Percentiles rank a stretch among this genome's conserved stretches.
Evolutionary conservation across 2,888 invertebrate genomes (phyloP).

Genomic region (Phengaris arion): DNA sequence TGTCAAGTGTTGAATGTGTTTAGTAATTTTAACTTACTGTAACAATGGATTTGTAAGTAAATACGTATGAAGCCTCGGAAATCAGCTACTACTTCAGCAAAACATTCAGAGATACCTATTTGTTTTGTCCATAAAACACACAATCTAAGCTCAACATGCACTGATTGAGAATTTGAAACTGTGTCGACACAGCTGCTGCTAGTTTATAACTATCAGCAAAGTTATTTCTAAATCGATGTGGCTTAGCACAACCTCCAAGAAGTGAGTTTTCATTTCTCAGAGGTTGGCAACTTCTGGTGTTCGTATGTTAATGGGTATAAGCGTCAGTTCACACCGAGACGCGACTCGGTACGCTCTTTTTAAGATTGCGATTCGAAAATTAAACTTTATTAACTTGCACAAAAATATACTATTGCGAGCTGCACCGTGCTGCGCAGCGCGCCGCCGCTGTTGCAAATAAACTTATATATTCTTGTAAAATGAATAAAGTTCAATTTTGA

Average conservation of each 20-base stretch:
- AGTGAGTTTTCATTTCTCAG: conserved; percentile 8
- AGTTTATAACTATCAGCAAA: conserved; percentile 8
- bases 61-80: neutral
- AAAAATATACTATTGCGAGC: no score
- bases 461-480: no score
- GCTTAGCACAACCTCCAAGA: neutral
- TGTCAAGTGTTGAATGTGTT: no score
- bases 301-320: neutral
- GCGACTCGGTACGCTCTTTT: no score
- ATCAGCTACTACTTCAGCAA: neutral
- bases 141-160: neutral
- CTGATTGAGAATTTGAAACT: neutral
- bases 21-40: no score
- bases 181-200: neutral
- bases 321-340: no score
- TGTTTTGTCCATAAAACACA: neutral
- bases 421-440: no score
- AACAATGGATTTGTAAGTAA: neutral
- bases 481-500: no score
- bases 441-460: no score
- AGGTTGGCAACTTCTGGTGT: conserved; percentile 9
- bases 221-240: conserved; percentile 8
- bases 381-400: no score
- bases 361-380: no score
- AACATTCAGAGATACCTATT: neutral